These are phyloP conservation scores for Ceyx melanurus DNA, from an alignment of 2,113 vertebrate species.

Conservation along the genomic window DNA sequence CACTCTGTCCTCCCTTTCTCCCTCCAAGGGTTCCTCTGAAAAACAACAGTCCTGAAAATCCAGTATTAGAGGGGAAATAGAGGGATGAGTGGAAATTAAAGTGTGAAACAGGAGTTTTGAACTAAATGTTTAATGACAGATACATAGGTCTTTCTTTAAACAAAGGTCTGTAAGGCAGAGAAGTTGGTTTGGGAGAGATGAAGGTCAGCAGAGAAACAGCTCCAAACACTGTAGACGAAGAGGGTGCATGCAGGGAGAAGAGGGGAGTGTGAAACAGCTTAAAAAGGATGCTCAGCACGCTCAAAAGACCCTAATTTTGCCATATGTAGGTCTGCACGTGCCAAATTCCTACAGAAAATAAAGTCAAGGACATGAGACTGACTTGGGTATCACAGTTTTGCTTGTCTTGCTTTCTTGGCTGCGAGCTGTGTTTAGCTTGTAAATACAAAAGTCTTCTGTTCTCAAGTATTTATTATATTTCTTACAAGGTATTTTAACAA, in stretches of 20 bases:
- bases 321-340: constrained; percentile 19
- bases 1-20: neutral
- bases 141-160: neutral
- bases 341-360: constrained; percentile 49
- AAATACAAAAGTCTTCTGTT: neutral
- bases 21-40: neutral
- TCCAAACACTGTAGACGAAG: constrained; percentile 1
- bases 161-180: neutral
- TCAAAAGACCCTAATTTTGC: constrained; percentile 50
- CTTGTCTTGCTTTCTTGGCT: neutral
- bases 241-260: constrained; percentile 22
- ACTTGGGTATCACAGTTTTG: neutral
- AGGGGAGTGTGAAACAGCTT: constrained; percentile 43
- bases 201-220: constrained; percentile 31
- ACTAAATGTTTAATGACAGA: neutral
- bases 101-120: neutral
- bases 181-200: neutral
- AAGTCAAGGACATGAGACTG: constrained; percentile 2
- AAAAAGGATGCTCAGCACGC: constrained; percentile 11
- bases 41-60: neutral
- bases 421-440: neutral
- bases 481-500: neutral
- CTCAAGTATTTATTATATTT: neutral
- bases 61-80: neutral
- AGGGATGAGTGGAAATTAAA: neutral